Conservation (phyloP, 2,113 vertebrate genomes). For the Nansenia antarctica region DNA sequence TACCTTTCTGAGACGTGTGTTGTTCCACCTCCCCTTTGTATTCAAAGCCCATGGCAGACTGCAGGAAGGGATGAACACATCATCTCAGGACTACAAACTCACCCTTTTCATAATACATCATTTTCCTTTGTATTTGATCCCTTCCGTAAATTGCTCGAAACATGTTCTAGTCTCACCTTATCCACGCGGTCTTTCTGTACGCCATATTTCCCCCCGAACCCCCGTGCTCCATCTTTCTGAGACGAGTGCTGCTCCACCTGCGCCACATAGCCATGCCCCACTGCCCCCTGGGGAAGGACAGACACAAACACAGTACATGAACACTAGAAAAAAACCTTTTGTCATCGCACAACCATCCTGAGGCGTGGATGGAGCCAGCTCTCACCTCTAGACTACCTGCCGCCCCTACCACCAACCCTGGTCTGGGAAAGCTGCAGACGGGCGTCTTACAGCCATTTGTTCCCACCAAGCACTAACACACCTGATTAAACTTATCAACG, state of each 20-base stretch:
- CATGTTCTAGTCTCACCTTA: slow-evolving; percentile 74
- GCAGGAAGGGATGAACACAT: slow-evolving; percentile 15
- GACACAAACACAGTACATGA: neutral
- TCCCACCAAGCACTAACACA: too few relatives aligned
- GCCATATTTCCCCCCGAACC: slow-evolving; percentile 93
- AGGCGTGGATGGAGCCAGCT: too few relatives aligned
- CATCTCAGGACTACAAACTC: neutral
- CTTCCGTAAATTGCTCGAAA: neutral
- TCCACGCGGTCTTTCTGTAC: slow-evolving; percentile 90
- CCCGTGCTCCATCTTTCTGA: slow-evolving; percentile 88
- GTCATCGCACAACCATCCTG: too few relatives aligned
- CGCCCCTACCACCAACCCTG: too few relatives aligned
- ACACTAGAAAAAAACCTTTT: neutral
- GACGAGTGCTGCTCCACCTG: slow-evolving; percentile 88
- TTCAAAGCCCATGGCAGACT: slow-evolving; percentile 92
- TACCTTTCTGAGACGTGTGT: slow-evolving; percentile 92
- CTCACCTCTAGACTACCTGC: too few relatives aligned
- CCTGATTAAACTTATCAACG: too few relatives aligned
- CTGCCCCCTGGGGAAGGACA: slow-evolving; percentile 76
- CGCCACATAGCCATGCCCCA: slow-evolving; percentile 87
- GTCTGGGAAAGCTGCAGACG: too few relatives aligned
- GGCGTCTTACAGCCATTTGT: too few relatives aligned
- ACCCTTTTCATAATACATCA: neutral
- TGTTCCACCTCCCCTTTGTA: slow-evolving; percentile 92
- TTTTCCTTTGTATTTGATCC: neutral